Conservation (phyloP, 2,888 invertebrate genomes). For the Troides oblongomaculatus region DNA sequence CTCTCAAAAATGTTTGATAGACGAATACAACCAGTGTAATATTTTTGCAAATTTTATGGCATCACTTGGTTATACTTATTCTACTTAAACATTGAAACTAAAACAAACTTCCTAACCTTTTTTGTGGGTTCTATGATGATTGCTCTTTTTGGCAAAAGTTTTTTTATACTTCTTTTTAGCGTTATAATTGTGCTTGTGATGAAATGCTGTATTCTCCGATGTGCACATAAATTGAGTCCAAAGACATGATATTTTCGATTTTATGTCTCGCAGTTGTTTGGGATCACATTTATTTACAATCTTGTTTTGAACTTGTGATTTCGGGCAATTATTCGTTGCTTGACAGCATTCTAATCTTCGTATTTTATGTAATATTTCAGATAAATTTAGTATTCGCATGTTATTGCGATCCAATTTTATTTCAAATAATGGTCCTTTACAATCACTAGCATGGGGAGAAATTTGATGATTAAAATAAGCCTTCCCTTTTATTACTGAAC, state of each 20-base stretch:
- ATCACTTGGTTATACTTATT: too few species aligned
- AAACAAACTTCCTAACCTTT: neutral
- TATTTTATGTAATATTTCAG: slow-evolving; percentile 42
- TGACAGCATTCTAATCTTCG: slow-evolving; percentile 12
- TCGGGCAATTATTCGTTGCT: neutral
- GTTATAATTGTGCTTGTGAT: neutral
- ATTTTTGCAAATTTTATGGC: neutral
- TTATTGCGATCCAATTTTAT: slow-evolving; percentile 44
- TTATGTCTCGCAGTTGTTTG: slow-evolving; percentile 18
- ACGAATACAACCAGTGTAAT: neutral
- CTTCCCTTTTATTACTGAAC: slow-evolving; percentile 19
- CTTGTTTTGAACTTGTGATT: neutral
- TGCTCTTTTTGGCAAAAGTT: neutral
- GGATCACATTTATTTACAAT: slow-evolving; percentile 1
- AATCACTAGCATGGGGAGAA: slow-evolving; percentile 34
- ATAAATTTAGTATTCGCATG: slow-evolving; percentile 48
- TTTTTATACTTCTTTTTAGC: neutral
- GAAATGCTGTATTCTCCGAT: slow-evolving; percentile 18
- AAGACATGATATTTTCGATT: slow-evolving; percentile 27
- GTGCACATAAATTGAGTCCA: slow-evolving; percentile 18
- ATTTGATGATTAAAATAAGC: slow-evolving; percentile 15
- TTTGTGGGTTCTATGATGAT: neutral
- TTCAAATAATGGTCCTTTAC: slow-evolving; percentile 35
- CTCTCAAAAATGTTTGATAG: too few species aligned
- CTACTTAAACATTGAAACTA: neutral